Percentiles rank a stretch among this genome's conserved stretches.
Evolutionary conservation across 2,797 vertebrate species (phyloP).

Genomic region (Stomatorhinus walkeri): DNA sequence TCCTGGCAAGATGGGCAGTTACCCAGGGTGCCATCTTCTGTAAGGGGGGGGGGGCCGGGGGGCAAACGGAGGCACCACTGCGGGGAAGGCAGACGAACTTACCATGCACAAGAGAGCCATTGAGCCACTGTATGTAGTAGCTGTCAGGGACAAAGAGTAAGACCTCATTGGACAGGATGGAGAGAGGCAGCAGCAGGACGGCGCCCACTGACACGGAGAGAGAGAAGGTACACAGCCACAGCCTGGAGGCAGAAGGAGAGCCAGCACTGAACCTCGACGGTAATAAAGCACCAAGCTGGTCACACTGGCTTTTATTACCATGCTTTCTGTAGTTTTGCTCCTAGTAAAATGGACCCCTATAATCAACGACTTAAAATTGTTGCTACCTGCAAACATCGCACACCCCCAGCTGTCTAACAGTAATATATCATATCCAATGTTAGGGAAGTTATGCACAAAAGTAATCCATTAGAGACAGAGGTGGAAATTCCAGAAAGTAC

Average conservation of each 20-base stretch:
- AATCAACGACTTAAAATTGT: background rate
- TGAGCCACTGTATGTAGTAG: constrained; percentile 99
- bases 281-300: background rate
- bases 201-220: constrained; percentile 85
- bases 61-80: background rate
- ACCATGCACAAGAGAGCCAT: constrained; percentile 91
- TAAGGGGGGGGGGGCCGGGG: background rate
- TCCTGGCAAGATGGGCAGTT: background rate
- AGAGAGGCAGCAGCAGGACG: constrained; percentile 89
- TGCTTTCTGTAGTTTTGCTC: background rate
- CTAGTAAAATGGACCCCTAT: background rate
- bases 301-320: background rate
- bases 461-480: background rate
- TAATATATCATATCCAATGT: background rate
- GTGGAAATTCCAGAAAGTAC: background rate
- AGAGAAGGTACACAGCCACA: constrained; percentile 93
- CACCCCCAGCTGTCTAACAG: background rate
- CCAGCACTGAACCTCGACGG: background rate
- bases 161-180: constrained; percentile 94
- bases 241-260: constrained; percentile 47
- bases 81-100: constrained; percentile 17
- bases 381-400: background rate
- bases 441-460: background rate
- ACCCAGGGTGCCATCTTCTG: background rate
- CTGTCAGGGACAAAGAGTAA: constrained; percentile 87